A percentile compares a stretch with the other conserved stretches of the same genome.
These are phyloP conservation scores for Hyles lineata DNA, from an alignment of 2,888 invertebrate species.

Conservation along the genomic window DNA sequence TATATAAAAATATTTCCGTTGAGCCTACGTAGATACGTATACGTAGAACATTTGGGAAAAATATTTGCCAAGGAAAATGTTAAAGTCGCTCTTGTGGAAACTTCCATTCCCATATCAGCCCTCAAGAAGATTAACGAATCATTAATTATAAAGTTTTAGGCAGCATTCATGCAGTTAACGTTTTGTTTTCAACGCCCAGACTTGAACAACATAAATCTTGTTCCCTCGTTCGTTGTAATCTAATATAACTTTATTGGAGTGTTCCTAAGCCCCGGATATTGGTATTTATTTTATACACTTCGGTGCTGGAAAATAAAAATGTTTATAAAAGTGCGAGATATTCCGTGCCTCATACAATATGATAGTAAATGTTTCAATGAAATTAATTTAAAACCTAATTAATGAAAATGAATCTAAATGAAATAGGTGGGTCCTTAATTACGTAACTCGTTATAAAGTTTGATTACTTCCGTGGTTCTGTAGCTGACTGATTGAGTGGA, in stretches of 20 bases:
- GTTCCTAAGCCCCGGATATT: background rate
- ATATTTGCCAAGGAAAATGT: conserved; percentile 9
- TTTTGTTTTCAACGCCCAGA: conserved; percentile 53
- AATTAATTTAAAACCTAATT: background rate
- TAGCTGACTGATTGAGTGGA: conserved; percentile 52
- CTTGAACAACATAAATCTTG: conserved; percentile 46
- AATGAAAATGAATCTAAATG: conserved; percentile 32
- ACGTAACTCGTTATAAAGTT: conserved; percentile 60
- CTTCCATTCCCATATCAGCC: conserved; percentile 58
- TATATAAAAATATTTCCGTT: background rate
- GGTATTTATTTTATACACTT: background rate
- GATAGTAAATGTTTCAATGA: conserved; percentile 29
- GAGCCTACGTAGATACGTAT: background rate
- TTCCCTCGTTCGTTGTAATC: conserved; percentile 20
- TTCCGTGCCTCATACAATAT: background rate
- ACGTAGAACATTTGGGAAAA: conserved; percentile 6
- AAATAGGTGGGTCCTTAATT: conserved; percentile 41
- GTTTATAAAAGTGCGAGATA: background rate
- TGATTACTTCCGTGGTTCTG: conserved; percentile 55
- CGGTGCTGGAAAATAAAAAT: background rate
- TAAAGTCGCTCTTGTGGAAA: conserved; percentile 31
- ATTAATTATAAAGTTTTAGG: conserved; percentile 70
- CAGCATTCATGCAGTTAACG: conserved; percentile 63
- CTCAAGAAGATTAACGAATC: conserved; percentile 64
- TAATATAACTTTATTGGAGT: conserved; percentile 28